These are phyloP conservation scores for Drosophila kepulauana DNA, from an alignment of 1,140 invertebrate genomes.

Conservation along the genomic window DNA sequence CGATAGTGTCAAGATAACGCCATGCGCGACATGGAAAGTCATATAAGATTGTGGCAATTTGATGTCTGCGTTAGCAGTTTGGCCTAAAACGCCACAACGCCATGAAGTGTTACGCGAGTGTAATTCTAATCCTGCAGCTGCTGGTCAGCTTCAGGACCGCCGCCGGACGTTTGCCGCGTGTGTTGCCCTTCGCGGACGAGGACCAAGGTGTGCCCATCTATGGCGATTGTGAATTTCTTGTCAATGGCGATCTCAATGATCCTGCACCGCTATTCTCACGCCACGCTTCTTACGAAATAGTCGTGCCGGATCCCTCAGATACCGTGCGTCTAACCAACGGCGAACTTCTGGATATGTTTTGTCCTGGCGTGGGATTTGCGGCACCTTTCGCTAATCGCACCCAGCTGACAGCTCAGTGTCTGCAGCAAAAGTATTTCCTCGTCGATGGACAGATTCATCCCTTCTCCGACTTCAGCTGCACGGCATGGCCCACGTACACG, in stretches of 20 bases:
- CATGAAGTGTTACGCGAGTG: conserved; percentile 56
- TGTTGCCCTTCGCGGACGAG: conserved; percentile 55
- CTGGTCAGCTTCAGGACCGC: conserved; percentile 35
- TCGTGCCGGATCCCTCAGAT: conserved; percentile 72
- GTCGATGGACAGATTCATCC: conserved; percentile 68
- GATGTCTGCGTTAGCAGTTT: conserved; percentile 30
- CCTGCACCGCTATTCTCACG: conserved; percentile 69
- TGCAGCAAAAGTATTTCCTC: conserved; percentile 74
- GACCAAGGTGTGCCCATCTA: conserved; percentile 59
- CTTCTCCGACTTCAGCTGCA: conserved; percentile 77
- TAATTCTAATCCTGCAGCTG: conserved; percentile 55
- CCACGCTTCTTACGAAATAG: conserved; percentile 59
- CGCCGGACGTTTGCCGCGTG: conserved; percentile 35
- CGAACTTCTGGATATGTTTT: conserved; percentile 75
- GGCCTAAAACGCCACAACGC: conserved; percentile 8
- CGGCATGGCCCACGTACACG: conserved; percentile 60
- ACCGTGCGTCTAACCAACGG: conserved; percentile 70
- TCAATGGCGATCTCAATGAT: conserved; percentile 76
- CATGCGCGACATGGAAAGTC: conserved; percentile 17
- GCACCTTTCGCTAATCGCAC: conserved; percentile 60
- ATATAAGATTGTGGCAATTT: conserved; percentile 49
- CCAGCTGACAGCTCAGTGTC: conserved; percentile 69
- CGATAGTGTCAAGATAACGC: conserved; percentile 33
- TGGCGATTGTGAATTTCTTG: conserved; percentile 73
- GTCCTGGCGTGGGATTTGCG: conserved; percentile 58